Base-by-base conservation (phyloP, 2,888 invertebrate species). In the Cerceris ruficornis region DNA sequence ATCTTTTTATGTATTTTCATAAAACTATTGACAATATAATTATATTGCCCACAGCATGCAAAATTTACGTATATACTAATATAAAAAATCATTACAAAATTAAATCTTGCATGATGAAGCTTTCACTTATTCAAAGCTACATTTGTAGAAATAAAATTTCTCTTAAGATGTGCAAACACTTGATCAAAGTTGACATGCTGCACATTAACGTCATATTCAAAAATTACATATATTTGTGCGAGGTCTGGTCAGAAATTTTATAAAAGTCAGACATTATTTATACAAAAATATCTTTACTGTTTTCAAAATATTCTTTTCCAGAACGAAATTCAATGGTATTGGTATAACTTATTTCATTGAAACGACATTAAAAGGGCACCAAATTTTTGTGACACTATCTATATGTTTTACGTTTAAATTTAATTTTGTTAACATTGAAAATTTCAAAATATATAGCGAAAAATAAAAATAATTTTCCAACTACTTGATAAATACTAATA, bases 1-100 rank as follows among this genome's bases (percentile, higher is more conserved):
- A 80, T 60, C 75, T 67, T 79, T 60, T 50, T 73, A 68, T 82
- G 67, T 80, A 80, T 60, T 69, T 46, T 49, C 39, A 41, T 43
- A 54, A 50, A n/a, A 81, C 52, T 46, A 43, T 43, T 28, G 42
- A 50, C 13, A 13, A 68, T 15, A 2, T 50, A 46, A 43, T 42
- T 58, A 52, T 64, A 62, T 57, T 39, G 57, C n/a, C 13, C 52
- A 17, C 7, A n/a, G 14, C 52, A 52, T 52, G 52, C 52, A 52
- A 13, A n/a, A 14, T n/a, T 52, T n/a, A 11, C 5, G 14, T 2
- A 28, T n/a, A 5, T 13, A 52, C 6, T 52, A 0, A 52, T 52
- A 2, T 46, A 46, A 8, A 11, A 11, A 46, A 46, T 8, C 46
- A 46, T 11, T 46, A 11, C 28, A 46, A 46, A 46, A 46, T 46